phyloP scores from a whole-genome alignment of 2,113 vertebrate species.

The Sylvia atricapilla region DNA sequence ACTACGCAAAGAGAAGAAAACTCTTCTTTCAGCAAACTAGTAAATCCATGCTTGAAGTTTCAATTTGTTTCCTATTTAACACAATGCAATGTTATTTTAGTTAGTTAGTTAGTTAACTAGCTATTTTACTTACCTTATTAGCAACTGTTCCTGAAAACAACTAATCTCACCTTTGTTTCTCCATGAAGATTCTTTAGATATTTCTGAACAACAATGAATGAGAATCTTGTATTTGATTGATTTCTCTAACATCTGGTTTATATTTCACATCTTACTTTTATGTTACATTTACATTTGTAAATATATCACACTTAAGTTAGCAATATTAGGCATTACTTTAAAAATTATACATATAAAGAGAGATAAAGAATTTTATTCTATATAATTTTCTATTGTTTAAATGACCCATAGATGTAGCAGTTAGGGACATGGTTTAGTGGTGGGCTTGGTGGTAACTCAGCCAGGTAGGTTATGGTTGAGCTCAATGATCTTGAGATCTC shows the following conservation, averaged over 20 bases:
- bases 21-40: neutral
- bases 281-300: neutral
- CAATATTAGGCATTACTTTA: neutral
- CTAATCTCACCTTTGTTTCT: neutral
- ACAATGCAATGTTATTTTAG: neutral
- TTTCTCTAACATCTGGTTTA: neutral
- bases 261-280: neutral
- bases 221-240: neutral
- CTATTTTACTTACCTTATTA: neutral
- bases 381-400: no score
- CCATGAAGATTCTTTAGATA: neutral
- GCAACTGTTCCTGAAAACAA: neutral
- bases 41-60: neutral
- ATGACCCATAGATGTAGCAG: fast-evolving
- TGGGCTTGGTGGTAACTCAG: neutral
- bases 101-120: neutral
- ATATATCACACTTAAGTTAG: neutral
- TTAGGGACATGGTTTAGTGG: neutral
- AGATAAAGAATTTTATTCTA: no score
- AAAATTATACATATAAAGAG: neutral
- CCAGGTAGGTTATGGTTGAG: neutral
- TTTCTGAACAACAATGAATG: neutral
- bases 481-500: neutral
- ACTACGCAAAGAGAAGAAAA: neutral
- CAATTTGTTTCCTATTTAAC: neutral